phyloP scores from a whole-genome alignment of 2,888 invertebrate species.

The Melolontha melolontha region DNA sequence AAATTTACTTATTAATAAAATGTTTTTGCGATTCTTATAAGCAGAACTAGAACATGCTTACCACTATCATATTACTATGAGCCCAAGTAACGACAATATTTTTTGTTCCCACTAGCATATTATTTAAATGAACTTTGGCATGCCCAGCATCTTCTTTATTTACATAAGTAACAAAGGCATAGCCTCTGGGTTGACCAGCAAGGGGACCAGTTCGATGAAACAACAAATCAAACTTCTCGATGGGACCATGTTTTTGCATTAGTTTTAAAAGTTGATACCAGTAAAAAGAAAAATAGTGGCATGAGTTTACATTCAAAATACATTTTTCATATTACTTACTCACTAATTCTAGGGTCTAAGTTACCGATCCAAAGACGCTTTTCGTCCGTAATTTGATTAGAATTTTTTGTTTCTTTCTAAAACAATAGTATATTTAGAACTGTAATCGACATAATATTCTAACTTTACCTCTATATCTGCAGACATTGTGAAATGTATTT shows the following conservation, averaged over 20 bases:
- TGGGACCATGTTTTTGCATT: slow-evolving; percentile 92
- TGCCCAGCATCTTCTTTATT: slow-evolving; percentile 74
- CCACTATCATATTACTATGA: slow-evolving; percentile 74
- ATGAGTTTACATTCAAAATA: slow-evolving; percentile 38
- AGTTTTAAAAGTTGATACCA: slow-evolving; percentile 97
- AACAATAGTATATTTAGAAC: neutral
- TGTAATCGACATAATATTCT: neutral
- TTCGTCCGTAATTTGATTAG: slow-evolving; percentile 65
- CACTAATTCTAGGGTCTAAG: slow-evolving; percentile 89
- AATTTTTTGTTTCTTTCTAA: neutral
- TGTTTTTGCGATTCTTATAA: no score
- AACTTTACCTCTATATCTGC: slow-evolving; percentile 19
- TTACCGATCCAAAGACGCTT: slow-evolving; percentile 93
- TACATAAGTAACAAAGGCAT: slow-evolving; percentile 90
- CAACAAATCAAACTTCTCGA: slow-evolving; percentile 95
- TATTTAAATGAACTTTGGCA: slow-evolving; percentile 81
- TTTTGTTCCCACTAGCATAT: slow-evolving; percentile 79
- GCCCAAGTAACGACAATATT: slow-evolving; percentile 85
- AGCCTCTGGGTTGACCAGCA: slow-evolving; percentile 90
- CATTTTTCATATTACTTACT: slow-evolving; percentile 77
- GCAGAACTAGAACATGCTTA: no score
- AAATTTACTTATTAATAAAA: no score
- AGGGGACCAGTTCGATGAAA: slow-evolving; percentile 93
- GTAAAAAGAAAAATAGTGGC: slow-evolving; percentile 68
- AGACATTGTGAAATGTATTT: slow-evolving; percentile 1